Evolutionary conservation across 2,888 invertebrate species (phyloP).

Genomic region (Metallyticus violacea): DNA sequence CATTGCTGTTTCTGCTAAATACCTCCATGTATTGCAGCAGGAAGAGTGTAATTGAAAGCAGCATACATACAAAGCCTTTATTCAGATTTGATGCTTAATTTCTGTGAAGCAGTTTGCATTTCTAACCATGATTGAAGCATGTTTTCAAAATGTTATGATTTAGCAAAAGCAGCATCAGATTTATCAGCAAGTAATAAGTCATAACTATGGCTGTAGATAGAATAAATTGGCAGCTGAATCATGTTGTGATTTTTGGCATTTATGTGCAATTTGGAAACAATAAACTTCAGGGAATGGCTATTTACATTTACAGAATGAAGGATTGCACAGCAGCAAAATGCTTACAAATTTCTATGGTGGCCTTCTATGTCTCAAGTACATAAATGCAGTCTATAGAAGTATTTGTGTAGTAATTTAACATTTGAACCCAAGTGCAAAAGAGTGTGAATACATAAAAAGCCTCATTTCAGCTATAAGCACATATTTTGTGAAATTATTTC

Average conservation of each 20-base stretch:
- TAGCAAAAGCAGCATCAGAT: too few relatives aligned
- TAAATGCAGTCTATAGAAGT: not conserved
- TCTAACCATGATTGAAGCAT: not conserved
- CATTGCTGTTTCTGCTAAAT: too few relatives aligned
- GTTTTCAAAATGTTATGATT: too few relatives aligned
- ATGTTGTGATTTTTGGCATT: not conserved
- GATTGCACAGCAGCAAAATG: not conserved
- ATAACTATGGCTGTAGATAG: too few relatives aligned
- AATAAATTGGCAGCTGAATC: not conserved
- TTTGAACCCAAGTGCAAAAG: not conserved
- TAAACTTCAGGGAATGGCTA: not conserved
- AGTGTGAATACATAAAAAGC: not conserved
- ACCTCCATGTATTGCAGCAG: too few relatives aligned
- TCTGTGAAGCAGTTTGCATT: too few relatives aligned
- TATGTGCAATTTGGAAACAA: not conserved
- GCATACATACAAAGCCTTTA: too few relatives aligned
- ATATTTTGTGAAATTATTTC: not conserved
- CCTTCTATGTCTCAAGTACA: not conserved
- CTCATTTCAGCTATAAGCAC: not conserved
- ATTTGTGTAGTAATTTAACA: not conserved
- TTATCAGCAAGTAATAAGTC: too few relatives aligned
- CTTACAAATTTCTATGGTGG: not conserved
- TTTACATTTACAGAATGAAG: too few relatives aligned
- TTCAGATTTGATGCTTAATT: too few relatives aligned
- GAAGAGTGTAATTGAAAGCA: too few relatives aligned